Evolutionary conservation across 2,888 invertebrate genomes (phyloP).

Genomic region (Sesamia inferens): DNA sequence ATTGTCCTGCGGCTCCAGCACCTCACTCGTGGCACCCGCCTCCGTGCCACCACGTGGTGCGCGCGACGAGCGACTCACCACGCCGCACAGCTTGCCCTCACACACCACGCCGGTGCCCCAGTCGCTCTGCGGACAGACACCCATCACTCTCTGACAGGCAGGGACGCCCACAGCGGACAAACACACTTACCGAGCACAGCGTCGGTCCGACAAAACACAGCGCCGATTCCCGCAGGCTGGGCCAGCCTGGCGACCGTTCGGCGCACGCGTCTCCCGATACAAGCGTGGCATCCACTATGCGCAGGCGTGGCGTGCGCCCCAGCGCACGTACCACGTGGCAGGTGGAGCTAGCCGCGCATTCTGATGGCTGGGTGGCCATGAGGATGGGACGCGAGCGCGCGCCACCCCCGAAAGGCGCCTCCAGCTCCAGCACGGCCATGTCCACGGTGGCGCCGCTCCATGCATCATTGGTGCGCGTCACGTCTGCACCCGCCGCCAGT

Average conservation of each 20-base stretch:
- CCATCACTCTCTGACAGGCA: background rate
- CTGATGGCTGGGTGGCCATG: slow-evolving; percentile 70
- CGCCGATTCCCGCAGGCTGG: slow-evolving; percentile 67
- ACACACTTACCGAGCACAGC: slow-evolving; percentile 73
- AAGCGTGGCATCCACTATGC: slow-evolving; percentile 66
- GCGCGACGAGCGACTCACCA: slow-evolving; percentile 72
- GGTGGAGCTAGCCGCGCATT: slow-evolving; percentile 66
- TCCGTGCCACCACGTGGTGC: slow-evolving; percentile 14
- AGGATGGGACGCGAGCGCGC: slow-evolving; percentile 76
- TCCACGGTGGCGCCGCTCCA: slow-evolving; percentile 62
- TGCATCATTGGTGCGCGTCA: slow-evolving; percentile 36
- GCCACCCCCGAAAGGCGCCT: slow-evolving; percentile 71
- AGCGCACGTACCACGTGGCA: slow-evolving; percentile 74
- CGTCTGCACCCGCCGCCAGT: slow-evolving; percentile 54
- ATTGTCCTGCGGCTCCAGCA: slow-evolving; percentile 17
- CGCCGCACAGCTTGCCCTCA: slow-evolving; percentile 81
- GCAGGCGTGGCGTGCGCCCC: slow-evolving; percentile 61
- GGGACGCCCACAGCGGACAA: background rate
- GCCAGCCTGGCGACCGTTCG: slow-evolving; percentile 69
- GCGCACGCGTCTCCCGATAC: slow-evolving; percentile 64
- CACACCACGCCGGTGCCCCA: slow-evolving; percentile 82
- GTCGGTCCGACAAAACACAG: slow-evolving; percentile 75
- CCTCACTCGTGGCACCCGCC: slow-evolving; percentile 14
- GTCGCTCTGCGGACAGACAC: slow-evolving; percentile 69
- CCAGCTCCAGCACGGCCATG: slow-evolving; percentile 79